phyloP scores from a whole-genome alignment of 35 echinoderm and acorn worm genomes.

The Ptychodera flava region DNA sequence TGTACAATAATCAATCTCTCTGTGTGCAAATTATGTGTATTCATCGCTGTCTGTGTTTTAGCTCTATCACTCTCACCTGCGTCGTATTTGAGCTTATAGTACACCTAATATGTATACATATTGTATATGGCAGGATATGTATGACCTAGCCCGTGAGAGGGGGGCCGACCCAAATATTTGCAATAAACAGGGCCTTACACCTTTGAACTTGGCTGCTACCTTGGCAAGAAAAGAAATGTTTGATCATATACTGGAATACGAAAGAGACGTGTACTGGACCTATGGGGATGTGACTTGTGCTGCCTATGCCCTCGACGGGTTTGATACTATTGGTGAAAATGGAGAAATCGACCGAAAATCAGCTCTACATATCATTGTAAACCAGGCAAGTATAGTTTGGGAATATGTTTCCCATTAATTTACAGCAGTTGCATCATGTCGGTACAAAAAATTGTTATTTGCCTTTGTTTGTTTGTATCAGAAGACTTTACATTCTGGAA shows the following conservation, averaged over 20 bases:
- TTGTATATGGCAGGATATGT: no score
- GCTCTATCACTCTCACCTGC: no score
- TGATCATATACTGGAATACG: slow-evolving; percentile 59
- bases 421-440: no score
- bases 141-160: slow-evolving; percentile 28
- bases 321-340: slow-evolving; percentile 71
- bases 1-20: no score
- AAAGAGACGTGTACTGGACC: slow-evolving; percentile 56
- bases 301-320: slow-evolving; percentile 53
- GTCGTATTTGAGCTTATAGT: no score
- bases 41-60: no score
- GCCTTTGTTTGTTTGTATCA: no score
- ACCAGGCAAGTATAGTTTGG: slow-evolving; percentile 84
- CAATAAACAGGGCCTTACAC: slow-evolving; percentile 63
- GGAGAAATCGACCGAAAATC: slow-evolving; percentile 72
- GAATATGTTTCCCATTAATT: no score
- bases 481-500: no score
- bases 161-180: neutral
- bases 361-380: slow-evolving; percentile 61
- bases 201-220: slow-evolving; percentile 52
- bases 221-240: slow-evolving; percentile 48
- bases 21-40: neutral
- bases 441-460: no score
- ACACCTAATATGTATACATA: no score
- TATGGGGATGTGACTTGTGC: slow-evolving; percentile 66